Evolutionary conservation across 2,113 vertebrate species (phyloP), one percentile per base, ranked within the genome.

Genomic region (Bufo bufo): DNA sequence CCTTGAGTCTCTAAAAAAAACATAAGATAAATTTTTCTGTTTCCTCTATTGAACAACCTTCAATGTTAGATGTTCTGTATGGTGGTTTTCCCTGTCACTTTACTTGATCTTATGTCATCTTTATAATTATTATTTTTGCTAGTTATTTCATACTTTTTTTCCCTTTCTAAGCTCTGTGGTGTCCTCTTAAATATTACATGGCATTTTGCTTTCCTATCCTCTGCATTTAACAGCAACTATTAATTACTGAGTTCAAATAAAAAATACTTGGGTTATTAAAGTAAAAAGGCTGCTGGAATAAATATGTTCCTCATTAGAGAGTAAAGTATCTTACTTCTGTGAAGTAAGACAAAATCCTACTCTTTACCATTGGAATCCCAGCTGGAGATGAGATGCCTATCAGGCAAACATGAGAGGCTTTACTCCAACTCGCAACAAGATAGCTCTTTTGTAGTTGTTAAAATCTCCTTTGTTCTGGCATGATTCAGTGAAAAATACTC

Each of bases 291-390:
- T 87, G 86, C 54, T 17, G 54, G 79, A 80, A 74, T 82, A 59
- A 87, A 87, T 82, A 82, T 82, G 66, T 74, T 87, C 66, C 79
- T 87, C 86, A 87, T 87, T 87, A 87, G 54, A 82, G 77, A 63
- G 56, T 63, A 82, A 82, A 75, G 63, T 81, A 61, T 82, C 20
- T 87, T 82, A 49, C 17, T 81, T 81, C 86, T 87, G 66, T 87
- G 86, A 87, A 23, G 86, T 87, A n/a, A 69, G 77, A 77, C 3
- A 74, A n/a, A 85, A n/a, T 71, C 50, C 43, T 56, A n/a, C 71
- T 59, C 52, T 43, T 75, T 59, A 61, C 78, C 43, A 71, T 54
- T 63, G 49, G 85, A 86, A 72, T 61, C 79, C 86, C 86, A 82
- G 86, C 86, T 82, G 86, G 86, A 82, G 47, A 74, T 56, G 56